Evolutionary conservation across 2,797 vertebrate genomes (phyloP), one percentile per base, ranked within the genome.

Genomic region (Molossus alvarezi): DNA sequence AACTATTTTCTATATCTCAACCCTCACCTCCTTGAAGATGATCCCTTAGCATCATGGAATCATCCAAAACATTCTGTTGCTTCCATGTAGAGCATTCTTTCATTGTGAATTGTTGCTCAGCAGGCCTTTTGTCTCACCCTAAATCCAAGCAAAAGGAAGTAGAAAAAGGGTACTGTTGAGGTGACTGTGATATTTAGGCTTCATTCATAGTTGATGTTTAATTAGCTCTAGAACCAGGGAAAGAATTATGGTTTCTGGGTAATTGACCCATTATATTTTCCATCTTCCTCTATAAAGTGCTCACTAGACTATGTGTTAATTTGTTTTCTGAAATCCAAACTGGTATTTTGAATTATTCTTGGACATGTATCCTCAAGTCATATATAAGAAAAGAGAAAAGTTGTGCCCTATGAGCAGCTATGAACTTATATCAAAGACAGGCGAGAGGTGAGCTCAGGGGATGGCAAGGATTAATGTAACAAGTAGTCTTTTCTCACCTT

Each of bases 321-420:
- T 10, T 64, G 13, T 21, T 93, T 69, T 73, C 58, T 82, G 48
- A 58, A 90, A 92, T 92, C 3, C 51, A 92, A 37, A 33, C n/a
- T 37, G 27, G n/a, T 58, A 82, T 90, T 82, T 9, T 13, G 57
- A 62, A 60, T 79, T 48, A 65, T 60, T 89, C 53, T 82, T 60
- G 18, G 37, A 55, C 20, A 9, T 62, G 18, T 29, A 64, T 9
- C 14, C 13, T 83, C 11, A 72, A 45, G 20, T 1, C 9, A 23
- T 55, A 17, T 37, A 23, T 9, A 72, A 58, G 60, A 33, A 75
- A 87, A 12, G 58, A 67, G n/a, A 92, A 73, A 80, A 33, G 17
- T 6, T 62, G 8, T 71, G 7, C 5, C 37, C 27, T 58, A 7
- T 11, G 45, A 75, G 18, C 17, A 64, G 13, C 72, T 79, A 58